Percentiles rank a stretch among this genome's conserved stretches.
Evolutionary conservation across 2,888 invertebrate genomes (phyloP).

Genomic region (Dusona sp.): DNA sequence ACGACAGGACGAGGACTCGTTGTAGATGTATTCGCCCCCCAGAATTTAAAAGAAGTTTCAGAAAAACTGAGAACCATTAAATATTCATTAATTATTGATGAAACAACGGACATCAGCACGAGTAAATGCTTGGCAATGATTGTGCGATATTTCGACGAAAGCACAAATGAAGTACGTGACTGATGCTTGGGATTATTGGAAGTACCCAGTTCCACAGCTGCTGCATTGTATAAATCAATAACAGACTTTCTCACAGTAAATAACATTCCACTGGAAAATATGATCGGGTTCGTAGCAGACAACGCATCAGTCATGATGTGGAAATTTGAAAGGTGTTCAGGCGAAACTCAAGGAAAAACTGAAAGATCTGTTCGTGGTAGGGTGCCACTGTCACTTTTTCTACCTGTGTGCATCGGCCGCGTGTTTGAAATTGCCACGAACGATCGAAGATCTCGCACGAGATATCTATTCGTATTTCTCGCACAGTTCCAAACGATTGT

Average conservation of each 20-base stretch:
- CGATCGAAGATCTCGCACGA: slow-evolving; percentile 40
- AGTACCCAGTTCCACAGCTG: slow-evolving; percentile 44
- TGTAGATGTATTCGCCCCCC: slow-evolving; percentile 58
- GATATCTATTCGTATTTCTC: slow-evolving; percentile 65
- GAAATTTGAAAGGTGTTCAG: slow-evolving; percentile 54
- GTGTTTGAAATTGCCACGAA: slow-evolving; percentile 6
- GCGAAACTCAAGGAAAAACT: slow-evolving; percentile 43
- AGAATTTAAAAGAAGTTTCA: slow-evolving; percentile 40
- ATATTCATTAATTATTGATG: slow-evolving; percentile 72
- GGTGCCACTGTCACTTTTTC: slow-evolving; percentile 58
- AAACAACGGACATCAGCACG: slow-evolving; percentile 71
- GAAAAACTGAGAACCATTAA: slow-evolving; percentile 47
- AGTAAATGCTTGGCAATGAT: slow-evolving; percentile 55
- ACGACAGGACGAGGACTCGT: slow-evolving; percentile 55
- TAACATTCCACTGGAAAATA: slow-evolving; percentile 59
- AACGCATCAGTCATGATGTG: slow-evolving; percentile 62
- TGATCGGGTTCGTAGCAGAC: slow-evolving; percentile 63
- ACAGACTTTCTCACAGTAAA: slow-evolving; percentile 40
- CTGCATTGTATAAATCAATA: slow-evolving; percentile 43
- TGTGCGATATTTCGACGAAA: slow-evolving; percentile 43
- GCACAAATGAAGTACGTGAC: slow-evolving; percentile 8
- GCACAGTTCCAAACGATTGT: slow-evolving; percentile 57
- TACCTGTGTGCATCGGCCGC: slow-evolving; percentile 20
- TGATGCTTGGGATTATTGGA: slow-evolving; percentile 38
- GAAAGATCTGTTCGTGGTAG: slow-evolving; percentile 55